Conservation (phyloP, 2,888 invertebrate species). For the Brenthis hecate region DNA sequence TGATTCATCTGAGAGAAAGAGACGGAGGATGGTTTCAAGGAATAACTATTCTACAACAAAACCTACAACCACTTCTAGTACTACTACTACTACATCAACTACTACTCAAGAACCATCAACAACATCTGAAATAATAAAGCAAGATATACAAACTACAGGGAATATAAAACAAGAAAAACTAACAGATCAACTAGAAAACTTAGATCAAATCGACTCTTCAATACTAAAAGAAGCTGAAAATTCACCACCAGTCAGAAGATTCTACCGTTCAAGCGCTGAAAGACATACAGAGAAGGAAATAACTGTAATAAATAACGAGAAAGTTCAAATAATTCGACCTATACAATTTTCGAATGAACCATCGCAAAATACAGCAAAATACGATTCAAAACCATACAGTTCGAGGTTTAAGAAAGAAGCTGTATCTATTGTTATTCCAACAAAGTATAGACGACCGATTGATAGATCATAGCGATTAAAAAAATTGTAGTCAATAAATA, state of each 20-base stretch:
- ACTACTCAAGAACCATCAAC: constrained; percentile 47
- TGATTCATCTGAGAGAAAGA: constrained; percentile 55
- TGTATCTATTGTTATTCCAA: constrained; percentile 41
- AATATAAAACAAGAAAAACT: constrained; percentile 57
- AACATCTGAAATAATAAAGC: constrained; percentile 57
- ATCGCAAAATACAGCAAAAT: neutral
- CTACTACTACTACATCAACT: constrained; percentile 41
- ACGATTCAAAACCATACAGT: constrained; percentile 52
- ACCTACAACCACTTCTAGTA: constrained; percentile 42
- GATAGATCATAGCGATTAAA: constrained; percentile 59
- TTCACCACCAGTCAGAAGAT: constrained; percentile 59
- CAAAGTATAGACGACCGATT: constrained; percentile 47
- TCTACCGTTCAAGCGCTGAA: constrained; percentile 73
- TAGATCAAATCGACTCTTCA: constrained; percentile 51
- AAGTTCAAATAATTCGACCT: constrained; percentile 69
- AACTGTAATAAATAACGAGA: constrained; percentile 65
- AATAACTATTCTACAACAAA: constrained; percentile 48
- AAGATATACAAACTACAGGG: constrained; percentile 60
- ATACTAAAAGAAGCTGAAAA: constrained; percentile 50
- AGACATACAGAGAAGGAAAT: constrained; percentile 57
- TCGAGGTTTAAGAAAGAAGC: constrained; percentile 55
- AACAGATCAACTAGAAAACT: constrained; percentile 60
- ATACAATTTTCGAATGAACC: constrained; percentile 29
- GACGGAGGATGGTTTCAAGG: constrained; percentile 65
- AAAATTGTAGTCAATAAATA: constrained; percentile 67